Evolutionary conservation across 2,888 invertebrate genomes (phyloP).

Genomic region (Campopleginae sp.): DNA sequence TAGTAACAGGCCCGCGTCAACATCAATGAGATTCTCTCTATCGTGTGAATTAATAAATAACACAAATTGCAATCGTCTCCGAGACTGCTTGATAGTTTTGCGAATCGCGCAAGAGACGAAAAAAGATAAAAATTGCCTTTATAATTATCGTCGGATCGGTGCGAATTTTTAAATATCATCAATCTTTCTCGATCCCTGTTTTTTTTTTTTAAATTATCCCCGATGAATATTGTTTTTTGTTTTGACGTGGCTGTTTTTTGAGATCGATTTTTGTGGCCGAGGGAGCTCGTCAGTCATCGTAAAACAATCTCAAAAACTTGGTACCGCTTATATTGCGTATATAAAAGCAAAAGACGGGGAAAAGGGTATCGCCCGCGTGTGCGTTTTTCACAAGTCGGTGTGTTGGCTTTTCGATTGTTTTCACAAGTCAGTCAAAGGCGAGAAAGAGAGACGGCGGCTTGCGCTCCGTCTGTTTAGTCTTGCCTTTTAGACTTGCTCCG

Average conservation of each 20-base stretch:
- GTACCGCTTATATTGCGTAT: background rate
- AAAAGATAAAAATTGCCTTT: no score
- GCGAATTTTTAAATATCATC: background rate
- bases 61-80: background rate
- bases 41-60: background rate
- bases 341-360: background rate
- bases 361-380: background rate
- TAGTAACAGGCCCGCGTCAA: background rate
- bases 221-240: background rate
- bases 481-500: slow-evolving; percentile 30
- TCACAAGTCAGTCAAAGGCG: slow-evolving; percentile 67
- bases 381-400: slow-evolving; percentile 24
- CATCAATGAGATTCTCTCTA: background rate
- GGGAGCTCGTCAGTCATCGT: slow-evolving; percentile 36
- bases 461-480: slow-evolving; percentile 59
- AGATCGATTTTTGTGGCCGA: slow-evolving; percentile 1
- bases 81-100: background rate
- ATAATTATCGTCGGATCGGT: slow-evolving; percentile 43
- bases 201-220: background rate
- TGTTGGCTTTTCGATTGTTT: slow-evolving; percentile 66
- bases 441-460: slow-evolving; percentile 25
- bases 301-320: slow-evolving; percentile 41
- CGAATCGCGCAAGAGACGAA: background rate
- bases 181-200: slow-evolving; percentile 15
- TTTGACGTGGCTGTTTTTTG: background rate